These are phyloP conservation scores for Antigone vipio DNA, from an alignment of 2,113 vertebrate genomes.

Conservation along the genomic window DNA sequence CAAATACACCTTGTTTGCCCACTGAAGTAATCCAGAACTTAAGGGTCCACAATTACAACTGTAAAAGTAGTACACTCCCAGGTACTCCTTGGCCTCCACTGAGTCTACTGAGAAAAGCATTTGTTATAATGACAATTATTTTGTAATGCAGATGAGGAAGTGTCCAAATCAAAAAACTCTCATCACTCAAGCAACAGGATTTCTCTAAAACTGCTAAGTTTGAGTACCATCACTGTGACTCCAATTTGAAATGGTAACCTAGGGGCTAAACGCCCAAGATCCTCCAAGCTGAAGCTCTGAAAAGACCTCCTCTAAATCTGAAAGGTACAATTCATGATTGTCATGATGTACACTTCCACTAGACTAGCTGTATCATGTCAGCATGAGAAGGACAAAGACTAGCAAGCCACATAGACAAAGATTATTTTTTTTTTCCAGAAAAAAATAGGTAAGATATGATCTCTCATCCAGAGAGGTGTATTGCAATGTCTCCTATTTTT, in stretches of 20 bases:
- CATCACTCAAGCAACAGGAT: not conserved
- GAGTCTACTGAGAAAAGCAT: not conserved
- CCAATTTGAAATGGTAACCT: not conserved
- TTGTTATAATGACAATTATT: not conserved
- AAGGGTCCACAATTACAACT: not conserved
- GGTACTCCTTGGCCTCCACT: not conserved
- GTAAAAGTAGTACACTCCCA: not conserved
- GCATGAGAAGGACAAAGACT: not conserved
- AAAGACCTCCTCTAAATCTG: not conserved
- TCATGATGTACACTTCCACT: not conserved
- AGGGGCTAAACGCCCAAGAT: not conserved
- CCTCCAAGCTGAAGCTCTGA: not conserved
- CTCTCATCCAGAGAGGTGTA: not conserved
- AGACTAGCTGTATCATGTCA: not conserved
- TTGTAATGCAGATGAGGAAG: not conserved
- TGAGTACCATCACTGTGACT: not conserved
- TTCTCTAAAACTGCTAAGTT: not conserved
- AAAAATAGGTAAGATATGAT: not conserved
- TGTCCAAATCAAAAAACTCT: not conserved
- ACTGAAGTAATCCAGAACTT: not conserved
- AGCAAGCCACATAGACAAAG: rapidly evolving
- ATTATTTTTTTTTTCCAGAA: not conserved
- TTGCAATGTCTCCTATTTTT: not conserved
- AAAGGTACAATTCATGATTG: not conserved
- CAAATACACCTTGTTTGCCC: not conserved